phyloP scores from a whole-genome alignment of 1,140 invertebrate genomes.

The Harlomillsia oculata region DNA sequence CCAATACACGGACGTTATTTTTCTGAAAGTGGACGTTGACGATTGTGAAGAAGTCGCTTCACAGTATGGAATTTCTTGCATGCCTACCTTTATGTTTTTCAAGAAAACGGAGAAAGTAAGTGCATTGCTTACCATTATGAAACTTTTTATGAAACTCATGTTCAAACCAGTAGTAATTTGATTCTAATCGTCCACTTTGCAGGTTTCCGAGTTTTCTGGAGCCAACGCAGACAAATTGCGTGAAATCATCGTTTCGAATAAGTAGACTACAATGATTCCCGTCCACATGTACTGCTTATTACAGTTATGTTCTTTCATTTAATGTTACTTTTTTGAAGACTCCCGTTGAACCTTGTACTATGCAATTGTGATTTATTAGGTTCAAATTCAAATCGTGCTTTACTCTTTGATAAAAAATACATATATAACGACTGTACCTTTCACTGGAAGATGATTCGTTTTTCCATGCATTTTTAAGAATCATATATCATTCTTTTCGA shows the following conservation, averaged over 20 bases:
- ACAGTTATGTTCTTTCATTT: too few species aligned
- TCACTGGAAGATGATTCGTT: too few species aligned
- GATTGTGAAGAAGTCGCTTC: slow-evolving; percentile 71
- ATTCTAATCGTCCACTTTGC: slow-evolving; percentile 22
- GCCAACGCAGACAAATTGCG: slow-evolving; percentile 65
- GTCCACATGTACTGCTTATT: too few species aligned
- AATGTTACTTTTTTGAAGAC: too few species aligned
- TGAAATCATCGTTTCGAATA: slow-evolving; percentile 51
- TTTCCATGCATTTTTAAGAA: too few species aligned
- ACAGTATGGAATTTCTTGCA: slow-evolving; percentile 70
- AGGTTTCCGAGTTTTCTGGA: slow-evolving; percentile 62
- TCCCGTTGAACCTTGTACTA: too few species aligned
- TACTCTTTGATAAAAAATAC: too few species aligned
- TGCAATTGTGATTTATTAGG: too few species aligned
- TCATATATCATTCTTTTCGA: too few species aligned
- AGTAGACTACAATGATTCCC: slow-evolving; percentile 28
- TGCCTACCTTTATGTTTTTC: slow-evolving; percentile 89
- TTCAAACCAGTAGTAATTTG: slow-evolving; percentile 3
- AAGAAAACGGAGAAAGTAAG: slow-evolving; percentile 59
- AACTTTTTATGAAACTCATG: slow-evolving; percentile 2
- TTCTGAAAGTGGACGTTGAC: slow-evolving; percentile 71
- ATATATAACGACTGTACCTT: too few species aligned
- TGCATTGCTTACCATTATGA: slow-evolving; percentile 1
- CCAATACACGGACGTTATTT: slow-evolving; percentile 46
- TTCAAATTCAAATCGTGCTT: too few species aligned